A percentile compares a stretch with the other conserved stretches of the same genome.
Evolutionary conservation across 2,797 vertebrate species (phyloP).

Genomic region (Mus minutoides): DNA sequence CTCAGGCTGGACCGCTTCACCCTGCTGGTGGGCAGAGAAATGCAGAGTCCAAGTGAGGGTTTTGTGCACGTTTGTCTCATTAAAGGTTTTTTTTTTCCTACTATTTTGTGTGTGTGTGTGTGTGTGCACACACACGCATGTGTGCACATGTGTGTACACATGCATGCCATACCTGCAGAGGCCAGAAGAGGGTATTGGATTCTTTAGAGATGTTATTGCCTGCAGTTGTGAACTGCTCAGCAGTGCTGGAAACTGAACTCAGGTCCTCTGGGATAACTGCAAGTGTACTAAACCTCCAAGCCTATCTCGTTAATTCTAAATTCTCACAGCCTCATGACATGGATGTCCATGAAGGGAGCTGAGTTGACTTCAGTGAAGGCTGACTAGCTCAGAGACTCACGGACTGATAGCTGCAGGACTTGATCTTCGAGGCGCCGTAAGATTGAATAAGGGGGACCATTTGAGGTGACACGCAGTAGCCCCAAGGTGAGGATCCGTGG

Average conservation of each 20-base stretch:
- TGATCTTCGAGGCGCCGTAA: not conserved
- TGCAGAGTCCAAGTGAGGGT: not conserved
- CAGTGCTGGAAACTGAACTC: not conserved
- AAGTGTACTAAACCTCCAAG: not conserved
- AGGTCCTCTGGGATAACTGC: not conserved
- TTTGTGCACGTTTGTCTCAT: not conserved
- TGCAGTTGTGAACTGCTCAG: not conserved
- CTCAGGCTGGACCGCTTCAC: not conserved
- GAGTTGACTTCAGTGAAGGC: not conserved
- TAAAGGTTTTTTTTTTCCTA: not conserved
- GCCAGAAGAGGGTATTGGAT: not conserved
- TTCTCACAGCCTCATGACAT: not conserved
- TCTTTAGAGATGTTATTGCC: not conserved
- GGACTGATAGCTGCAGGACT: not conserved
- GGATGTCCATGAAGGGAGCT: not conserved
- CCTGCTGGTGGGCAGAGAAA: too few relatives aligned
- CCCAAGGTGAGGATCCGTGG: too few relatives aligned
- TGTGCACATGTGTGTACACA: not conserved
- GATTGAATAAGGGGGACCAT: not conserved
- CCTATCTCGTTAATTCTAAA: not conserved
- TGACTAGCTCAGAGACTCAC: not conserved
- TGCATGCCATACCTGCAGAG: not conserved
- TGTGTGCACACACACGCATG: too few relatives aligned
- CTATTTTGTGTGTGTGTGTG: not conserved
- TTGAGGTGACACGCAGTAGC: not conserved